Conservation (phyloP, 2,888 invertebrate species). For the Lithophane leautieri region DNA sequence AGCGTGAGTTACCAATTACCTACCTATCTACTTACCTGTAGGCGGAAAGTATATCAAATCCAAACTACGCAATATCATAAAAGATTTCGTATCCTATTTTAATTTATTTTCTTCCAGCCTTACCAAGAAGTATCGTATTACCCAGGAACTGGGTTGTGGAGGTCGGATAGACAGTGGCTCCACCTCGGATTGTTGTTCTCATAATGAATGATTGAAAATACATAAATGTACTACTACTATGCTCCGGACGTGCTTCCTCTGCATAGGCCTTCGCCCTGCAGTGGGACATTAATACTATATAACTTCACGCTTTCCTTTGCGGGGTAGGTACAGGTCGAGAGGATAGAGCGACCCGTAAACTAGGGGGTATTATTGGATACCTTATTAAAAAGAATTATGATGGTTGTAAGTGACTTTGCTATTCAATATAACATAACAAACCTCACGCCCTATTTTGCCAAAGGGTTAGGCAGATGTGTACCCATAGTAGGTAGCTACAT, state of each 20-base stretch:
- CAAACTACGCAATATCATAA: constrained; percentile 7
- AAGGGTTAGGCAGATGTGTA: no score
- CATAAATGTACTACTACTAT: no score
- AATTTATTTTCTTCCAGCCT: background rate
- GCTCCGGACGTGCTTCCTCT: no score
- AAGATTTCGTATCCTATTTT: background rate
- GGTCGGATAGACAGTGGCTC: background rate
- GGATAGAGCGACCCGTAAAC: background rate
- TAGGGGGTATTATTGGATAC: background rate
- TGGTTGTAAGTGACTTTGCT: background rate
- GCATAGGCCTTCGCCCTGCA: no score
- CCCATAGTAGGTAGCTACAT: no score
- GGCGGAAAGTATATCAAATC: background rate
- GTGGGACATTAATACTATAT: no score
- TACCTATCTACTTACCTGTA: background rate
- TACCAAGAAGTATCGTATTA: background rate
- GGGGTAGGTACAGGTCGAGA: background rate
- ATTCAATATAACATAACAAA: no score
- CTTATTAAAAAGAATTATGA: background rate
- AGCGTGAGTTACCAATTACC: background rate
- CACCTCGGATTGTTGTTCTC: background rate
- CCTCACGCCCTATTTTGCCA: no score
- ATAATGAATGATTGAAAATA: no score
- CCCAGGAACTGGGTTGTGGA: no score
- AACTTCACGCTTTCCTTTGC: no score